Base-by-base conservation (phyloP, 2,888 invertebrate species). In the Drosophila cognata region DNA sequence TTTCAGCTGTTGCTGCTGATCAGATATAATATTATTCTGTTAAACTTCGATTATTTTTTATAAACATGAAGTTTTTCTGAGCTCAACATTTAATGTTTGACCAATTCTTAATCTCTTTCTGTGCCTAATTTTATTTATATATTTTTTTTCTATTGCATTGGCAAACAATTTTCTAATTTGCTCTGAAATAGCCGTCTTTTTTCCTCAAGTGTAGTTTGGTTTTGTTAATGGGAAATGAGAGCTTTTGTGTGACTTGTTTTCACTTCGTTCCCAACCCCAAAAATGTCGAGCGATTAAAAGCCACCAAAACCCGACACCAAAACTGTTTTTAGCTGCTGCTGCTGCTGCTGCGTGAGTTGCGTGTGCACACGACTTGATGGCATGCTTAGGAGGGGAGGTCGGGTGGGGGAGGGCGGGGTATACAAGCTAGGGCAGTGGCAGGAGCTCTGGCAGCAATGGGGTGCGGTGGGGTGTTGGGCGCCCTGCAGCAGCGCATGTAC, bases 231-330 rank as follows among this genome's bases (percentile, higher is more conserved):
- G n/a, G 3, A 56, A 38, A 38, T 56, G 28, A n/a, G 28, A 55
- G 51, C 52, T 57, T 74, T 71, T 69, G 59, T 36, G 41, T 25
- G 55, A 63, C 46, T 59, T 60, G 51, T 71, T 80, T 75, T 79
- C 76, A 58, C 70, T 61, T 63, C 51, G 60, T 41, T 79, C 63
- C 36, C 35, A 38, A 25, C 29, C 51, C 41, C n/a, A 52, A 36
- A 52, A 68, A 74, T 67, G 64, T 71, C 62, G 60, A 66, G 62
- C 79, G 72, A 75, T 72, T 71, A 73, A 81, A 77, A 71, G 71
- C 38, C 65, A 72, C 51, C 36, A 55, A 70, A 68, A 41, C 21
- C 6, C 52, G 36, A 53, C 35, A 67, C 33, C 51, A 61, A 74
- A 80, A 77, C 57, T 46, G 48, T 55, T 78, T 78, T 53, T 65